These are phyloP conservation scores for Collichthys lucidus DNA, from an alignment of 2,113 vertebrate species.

Conservation along the genomic window DNA sequence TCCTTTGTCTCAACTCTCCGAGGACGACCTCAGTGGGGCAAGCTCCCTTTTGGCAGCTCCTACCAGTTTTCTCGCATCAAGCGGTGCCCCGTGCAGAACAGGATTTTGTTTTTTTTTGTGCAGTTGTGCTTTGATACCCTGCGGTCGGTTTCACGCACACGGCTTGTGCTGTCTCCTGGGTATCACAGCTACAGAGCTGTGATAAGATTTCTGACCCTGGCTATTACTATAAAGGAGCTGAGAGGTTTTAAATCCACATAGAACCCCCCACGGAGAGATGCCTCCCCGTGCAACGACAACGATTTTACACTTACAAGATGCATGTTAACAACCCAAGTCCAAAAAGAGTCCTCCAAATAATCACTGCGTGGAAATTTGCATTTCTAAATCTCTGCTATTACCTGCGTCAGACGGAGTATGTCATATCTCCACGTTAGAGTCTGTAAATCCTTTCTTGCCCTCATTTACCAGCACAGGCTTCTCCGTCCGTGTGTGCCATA, in stretches of 20 bases:
- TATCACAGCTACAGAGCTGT: constrained; percentile 28
- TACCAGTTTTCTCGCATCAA: constrained; percentile 19
- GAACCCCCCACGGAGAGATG: constrained; percentile 27
- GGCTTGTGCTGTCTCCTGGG: constrained; percentile 27
- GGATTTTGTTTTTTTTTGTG: constrained; percentile 3
- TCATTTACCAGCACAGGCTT: constrained; percentile 89
- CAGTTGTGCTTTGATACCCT: constrained; percentile 62
- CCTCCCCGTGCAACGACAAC: constrained; percentile 38
- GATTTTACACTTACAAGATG: not conserved
- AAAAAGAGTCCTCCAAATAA: constrained; percentile 3
- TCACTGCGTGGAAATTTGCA: constrained; percentile 46
- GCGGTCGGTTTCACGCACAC: constrained; percentile 3
- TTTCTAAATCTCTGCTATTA: constrained; percentile 67
- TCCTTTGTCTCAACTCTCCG: constrained; percentile 47
- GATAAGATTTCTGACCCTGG: constrained; percentile 10
- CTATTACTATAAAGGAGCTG: constrained; percentile 21
- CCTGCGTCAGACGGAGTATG: constrained; percentile 69
- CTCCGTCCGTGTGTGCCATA: constrained; percentile 92
- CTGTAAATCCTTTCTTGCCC: constrained; percentile 91
- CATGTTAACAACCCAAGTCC: not conserved
- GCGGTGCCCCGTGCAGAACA: constrained; percentile 37
- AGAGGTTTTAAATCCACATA: constrained; percentile 33
- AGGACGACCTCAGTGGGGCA: constrained; percentile 28
- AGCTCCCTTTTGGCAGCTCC: constrained; percentile 44
- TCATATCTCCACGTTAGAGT: constrained; percentile 89